A percentile compares a stretch with the other conserved stretches of the same genome.
These are phyloP conservation scores for Allochrocebus solatus DNA, from an alignment of 2,797 vertebrate genomes.

Conservation along the genomic window DNA sequence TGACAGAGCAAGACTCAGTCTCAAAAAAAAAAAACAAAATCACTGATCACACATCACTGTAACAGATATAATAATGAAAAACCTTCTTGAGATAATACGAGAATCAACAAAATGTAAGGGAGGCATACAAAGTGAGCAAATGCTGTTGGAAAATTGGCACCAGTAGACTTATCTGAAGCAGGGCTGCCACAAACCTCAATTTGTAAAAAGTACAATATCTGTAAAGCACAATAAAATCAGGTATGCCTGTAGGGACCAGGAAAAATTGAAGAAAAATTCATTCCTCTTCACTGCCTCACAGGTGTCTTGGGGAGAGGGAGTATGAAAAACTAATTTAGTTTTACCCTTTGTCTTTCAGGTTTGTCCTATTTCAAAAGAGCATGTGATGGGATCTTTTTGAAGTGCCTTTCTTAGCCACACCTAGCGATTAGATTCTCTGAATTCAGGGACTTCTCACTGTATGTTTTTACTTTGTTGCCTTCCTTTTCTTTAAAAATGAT, in stretches of 20 bases:
- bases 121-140: not conserved
- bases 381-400: not conserved
- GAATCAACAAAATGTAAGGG: not conserved
- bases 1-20: too few species aligned
- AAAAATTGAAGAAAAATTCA: constrained; percentile 11
- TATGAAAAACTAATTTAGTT: not conserved
- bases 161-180: not conserved
- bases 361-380: not conserved
- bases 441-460: not conserved
- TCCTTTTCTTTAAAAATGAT: constrained; percentile 2
- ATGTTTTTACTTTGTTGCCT: constrained; percentile 6
- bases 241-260: not conserved
- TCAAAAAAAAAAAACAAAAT: too few species aligned
- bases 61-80: not conserved
- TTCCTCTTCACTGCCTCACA: not conserved
- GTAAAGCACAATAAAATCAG: not conserved
- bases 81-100: not conserved
- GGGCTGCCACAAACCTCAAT: not conserved
- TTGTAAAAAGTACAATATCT: not conserved
- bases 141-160: not conserved
- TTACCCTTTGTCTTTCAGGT: not conserved
- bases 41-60: too few species aligned
- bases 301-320: not conserved
- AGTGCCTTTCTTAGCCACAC: not conserved
- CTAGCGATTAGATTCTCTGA: not conserved